Conservation (phyloP, 2,888 invertebrate genomes). For the Steinernema carpocapsae region DNA sequence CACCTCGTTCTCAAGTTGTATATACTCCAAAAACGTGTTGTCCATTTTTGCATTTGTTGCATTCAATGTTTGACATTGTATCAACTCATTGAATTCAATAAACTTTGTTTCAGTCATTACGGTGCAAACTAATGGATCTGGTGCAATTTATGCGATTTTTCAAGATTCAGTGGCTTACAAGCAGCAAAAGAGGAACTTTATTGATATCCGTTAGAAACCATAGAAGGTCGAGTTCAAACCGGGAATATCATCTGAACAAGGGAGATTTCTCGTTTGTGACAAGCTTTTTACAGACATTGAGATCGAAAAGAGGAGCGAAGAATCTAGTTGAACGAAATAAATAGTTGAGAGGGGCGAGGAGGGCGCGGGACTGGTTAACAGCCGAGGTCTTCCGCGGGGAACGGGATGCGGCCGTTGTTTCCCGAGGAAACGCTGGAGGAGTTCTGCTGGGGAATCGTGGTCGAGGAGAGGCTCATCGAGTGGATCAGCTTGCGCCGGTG, state of each 20-base stretch:
- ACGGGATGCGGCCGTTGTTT: conserved; percentile 6
- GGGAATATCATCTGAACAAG: no score
- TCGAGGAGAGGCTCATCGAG: not conserved
- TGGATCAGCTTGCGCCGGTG: not conserved
- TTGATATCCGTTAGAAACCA: no score
- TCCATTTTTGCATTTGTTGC: conserved; percentile 24
- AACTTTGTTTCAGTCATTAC: not conserved
- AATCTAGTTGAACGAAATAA: not conserved
- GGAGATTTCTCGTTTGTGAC: not conserved
- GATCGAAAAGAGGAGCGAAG: conserved; percentile 15
- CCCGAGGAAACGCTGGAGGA: conserved; percentile 11
- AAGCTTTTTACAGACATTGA: conserved; percentile 20
- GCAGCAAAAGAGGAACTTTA: no score
- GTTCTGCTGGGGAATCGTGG: conserved; percentile 4
- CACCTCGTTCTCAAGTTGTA: not conserved
- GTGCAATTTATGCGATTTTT: no score
- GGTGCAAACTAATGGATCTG: no score
- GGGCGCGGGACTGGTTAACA: not conserved
- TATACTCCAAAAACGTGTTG: not conserved
- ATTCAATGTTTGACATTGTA: not conserved
- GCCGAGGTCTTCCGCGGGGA: conserved; percentile 5
- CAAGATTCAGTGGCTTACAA: no score
- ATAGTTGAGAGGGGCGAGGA: not conserved
- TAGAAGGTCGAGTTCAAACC: no score
- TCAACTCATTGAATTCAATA: not conserved